Evolutionary conservation across 2,113 vertebrate species (phyloP), one percentile per base, ranked within the genome.

Genomic region (Sardina pilchardus): DNA sequence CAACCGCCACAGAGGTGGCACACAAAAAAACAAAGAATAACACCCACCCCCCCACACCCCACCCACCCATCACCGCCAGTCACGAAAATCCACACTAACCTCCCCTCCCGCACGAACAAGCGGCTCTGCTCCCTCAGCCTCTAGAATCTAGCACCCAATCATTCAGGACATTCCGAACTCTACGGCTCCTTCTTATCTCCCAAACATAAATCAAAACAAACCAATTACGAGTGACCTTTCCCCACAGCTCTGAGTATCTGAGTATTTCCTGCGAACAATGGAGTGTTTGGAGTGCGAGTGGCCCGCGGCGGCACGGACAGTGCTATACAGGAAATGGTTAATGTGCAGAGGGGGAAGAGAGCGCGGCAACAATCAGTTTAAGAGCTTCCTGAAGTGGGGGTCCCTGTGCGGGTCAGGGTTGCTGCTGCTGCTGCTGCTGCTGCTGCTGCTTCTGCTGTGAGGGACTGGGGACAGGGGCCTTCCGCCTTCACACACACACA

Each of bases 241-340:
- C 71, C 9, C 71, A 36, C 71, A 36, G 71, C 71, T 78, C 4
- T 17, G 71, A 78, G 30, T 16, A 39, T 83, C 82, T 39, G 56
- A 89, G 42, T 84, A 81, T 90, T 91, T 92, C 90, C 89, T 84
- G 86, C 87, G 86, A 90, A 90, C 89, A 92, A 87, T 82, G 86
- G 71, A 82, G 47, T 88, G 88, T 82, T 85, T 86, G 86, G 88
- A 89, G 83, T 82, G 47, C 63, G 81, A 16, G 0, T 82, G 56
- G 67, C 84, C 56, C 17, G 81, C 50, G 87, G 88, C 67, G 43
- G 81, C 50, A 80, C 43, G 26, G 80, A 86, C 81, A 44, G 88
- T 56, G 86, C 78, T 80, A 90, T 87, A 89, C 50, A 90, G 91
- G 91, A 92, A 92, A 85, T 67, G 48, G 86, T 90, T 88, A 89